Percentiles rank a stretch among this genome's conserved stretches.
phyloP scores from a whole-genome alignment of 2,797 vertebrate species.

The Hydrolagus colliei region DNA sequence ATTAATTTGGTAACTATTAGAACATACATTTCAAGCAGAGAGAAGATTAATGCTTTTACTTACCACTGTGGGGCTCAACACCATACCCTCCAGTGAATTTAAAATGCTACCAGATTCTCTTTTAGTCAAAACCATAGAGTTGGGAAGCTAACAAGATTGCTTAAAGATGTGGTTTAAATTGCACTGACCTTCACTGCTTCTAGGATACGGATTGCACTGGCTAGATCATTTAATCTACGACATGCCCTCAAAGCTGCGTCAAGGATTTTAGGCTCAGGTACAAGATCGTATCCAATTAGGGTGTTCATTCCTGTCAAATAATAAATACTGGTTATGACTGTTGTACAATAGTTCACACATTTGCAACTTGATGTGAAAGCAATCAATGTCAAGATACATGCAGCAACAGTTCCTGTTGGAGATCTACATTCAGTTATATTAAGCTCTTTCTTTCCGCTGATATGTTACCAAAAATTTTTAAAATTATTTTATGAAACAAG shows the following conservation, averaged over 20 bases:
- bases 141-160: background rate
- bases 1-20: background rate
- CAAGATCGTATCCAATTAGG: slow-evolving; percentile 82
- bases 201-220: slow-evolving; percentile 84
- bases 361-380: background rate
- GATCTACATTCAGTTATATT: no score
- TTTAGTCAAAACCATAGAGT: background rate
- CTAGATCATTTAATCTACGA: slow-evolving; percentile 83
- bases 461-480: no score
- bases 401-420: background rate
- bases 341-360: background rate
- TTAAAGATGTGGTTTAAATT: no score
- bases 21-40: no score
- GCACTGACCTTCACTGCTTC: slow-evolving; percentile 83
- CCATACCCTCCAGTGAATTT: background rate
- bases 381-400: background rate
- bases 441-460: no score
- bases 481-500: no score
- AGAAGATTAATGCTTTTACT: background rate
- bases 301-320: slow-evolving; percentile 79
- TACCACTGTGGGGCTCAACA: background rate
- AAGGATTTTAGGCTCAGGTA: slow-evolving; percentile 92
- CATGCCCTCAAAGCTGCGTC: slow-evolving; percentile 85
- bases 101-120: background rate
- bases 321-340: slow-evolving; percentile 23